phyloP scores from a whole-genome alignment of 2,888 invertebrate species.

The Torymus aiolomorphi region DNA sequence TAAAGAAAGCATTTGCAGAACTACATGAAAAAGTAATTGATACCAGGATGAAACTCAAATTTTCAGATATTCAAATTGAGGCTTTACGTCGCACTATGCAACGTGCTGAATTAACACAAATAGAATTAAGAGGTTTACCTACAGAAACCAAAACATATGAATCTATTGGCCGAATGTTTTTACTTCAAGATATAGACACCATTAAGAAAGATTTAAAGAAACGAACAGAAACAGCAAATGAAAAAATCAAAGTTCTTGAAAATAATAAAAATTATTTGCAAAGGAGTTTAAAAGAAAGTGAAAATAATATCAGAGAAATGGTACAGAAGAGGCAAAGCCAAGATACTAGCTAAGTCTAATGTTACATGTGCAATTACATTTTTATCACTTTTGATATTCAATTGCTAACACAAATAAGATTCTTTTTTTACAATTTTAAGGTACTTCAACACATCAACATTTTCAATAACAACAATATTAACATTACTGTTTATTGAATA shows the following conservation, averaged over 20 bases:
- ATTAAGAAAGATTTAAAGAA: conserved; percentile 81
- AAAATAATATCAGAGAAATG: conserved; percentile 90
- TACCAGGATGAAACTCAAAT: conserved; percentile 86
- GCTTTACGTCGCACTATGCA: conserved; percentile 82
- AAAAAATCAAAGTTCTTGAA: conserved; percentile 85
- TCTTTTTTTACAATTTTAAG: too few species aligned
- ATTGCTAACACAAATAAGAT: neutral
- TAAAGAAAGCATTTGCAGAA: conserved; percentile 87
- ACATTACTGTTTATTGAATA: too few species aligned
- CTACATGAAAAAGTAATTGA: conserved; percentile 89
- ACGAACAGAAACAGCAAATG: conserved; percentile 78
- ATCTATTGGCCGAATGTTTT: conserved; percentile 90
- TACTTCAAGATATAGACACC: conserved; percentile 82
- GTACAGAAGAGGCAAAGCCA: conserved; percentile 79
- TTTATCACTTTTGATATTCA: conserved; percentile 22
- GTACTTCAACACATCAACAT: too few species aligned
- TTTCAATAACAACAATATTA: too few species aligned
- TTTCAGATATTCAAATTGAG: conserved; percentile 87
- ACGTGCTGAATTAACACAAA: conserved; percentile 83
- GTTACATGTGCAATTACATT: conserved; percentile 2
- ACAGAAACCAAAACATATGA: conserved; percentile 85
- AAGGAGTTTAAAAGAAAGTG: conserved; percentile 88
- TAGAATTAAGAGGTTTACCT: conserved; percentile 80
- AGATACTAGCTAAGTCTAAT: conserved; percentile 56
- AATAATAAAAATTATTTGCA: conserved; percentile 88